Conservation (phyloP, 2,888 invertebrate genomes). For the Drosophila leonis region DNA sequence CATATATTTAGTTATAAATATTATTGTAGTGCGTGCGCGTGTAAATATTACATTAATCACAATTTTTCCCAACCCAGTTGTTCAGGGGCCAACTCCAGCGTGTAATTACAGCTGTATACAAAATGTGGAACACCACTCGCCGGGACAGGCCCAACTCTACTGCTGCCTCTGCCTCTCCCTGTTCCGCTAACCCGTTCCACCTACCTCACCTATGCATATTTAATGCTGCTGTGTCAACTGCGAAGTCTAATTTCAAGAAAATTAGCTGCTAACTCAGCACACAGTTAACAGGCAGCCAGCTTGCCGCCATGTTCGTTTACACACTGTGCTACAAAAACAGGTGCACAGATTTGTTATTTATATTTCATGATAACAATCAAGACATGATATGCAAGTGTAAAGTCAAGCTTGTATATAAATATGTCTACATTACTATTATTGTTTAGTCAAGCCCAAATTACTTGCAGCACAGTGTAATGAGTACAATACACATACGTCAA, state of each 20-base stretch:
- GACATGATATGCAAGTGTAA: background rate
- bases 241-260: constrained; percentile 33
- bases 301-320: constrained; percentile 46
- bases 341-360: background rate
- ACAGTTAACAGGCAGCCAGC: constrained; percentile 48
- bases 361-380: background rate
- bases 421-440: too few species aligned
- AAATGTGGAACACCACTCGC: constrained; percentile 50
- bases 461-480: constrained; percentile 12
- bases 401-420: background rate
- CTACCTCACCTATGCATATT: constrained; percentile 15
- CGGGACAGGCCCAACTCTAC: constrained; percentile 40
- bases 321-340: constrained; percentile 49
- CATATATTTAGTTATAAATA: background rate
- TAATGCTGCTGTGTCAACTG: constrained; percentile 17
- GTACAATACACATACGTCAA: constrained; percentile 32
- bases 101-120: constrained; percentile 49
- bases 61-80: constrained; percentile 19
- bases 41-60: constrained; percentile 74
- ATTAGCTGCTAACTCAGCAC: constrained; percentile 34
- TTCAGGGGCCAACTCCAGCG: constrained; percentile 19
- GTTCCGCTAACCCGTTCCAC: background rate
- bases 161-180: background rate
- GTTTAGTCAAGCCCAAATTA: background rate
- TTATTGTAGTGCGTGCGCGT: constrained; percentile 50